Evolutionary conservation across 2,797 vertebrate genomes (phyloP).

Genomic region (Sebastolobus alascanus): DNA sequence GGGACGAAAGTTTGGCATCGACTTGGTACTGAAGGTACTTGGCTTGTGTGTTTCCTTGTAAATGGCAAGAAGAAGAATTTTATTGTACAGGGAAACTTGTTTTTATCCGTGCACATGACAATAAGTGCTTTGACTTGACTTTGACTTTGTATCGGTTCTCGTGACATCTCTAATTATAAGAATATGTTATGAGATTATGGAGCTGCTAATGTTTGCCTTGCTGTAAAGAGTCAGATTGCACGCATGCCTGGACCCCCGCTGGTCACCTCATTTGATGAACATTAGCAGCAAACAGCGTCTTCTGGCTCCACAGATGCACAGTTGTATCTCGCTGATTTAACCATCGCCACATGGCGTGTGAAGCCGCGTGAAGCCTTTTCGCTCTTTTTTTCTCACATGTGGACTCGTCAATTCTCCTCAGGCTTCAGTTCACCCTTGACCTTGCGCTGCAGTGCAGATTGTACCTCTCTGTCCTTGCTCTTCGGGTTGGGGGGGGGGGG

Average conservation of each 20-base stretch:
- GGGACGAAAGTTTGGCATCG: background rate
- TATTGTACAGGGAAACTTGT: background rate
- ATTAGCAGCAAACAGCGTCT: slow-evolving; percentile 20
- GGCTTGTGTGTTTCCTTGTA: background rate
- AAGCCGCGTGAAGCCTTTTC: background rate
- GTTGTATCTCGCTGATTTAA: slow-evolving; percentile 29
- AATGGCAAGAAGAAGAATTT: background rate
- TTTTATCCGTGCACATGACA: background rate
- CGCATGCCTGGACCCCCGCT: slow-evolving; percentile 1
- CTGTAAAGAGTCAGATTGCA: slow-evolving; percentile 2
- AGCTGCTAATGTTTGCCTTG: slow-evolving; percentile 28
- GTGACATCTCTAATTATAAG: slow-evolving; percentile 6
- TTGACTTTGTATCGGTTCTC: no score
- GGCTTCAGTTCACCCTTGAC: slow-evolving; percentile 41
- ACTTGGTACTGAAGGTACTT: background rate
- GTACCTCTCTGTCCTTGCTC: slow-evolving; percentile 13
- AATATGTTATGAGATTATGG: slow-evolving; percentile 21
- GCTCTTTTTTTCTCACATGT: slow-evolving; percentile 17
- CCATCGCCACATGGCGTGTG: slow-evolving; percentile 25
- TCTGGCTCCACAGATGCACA: slow-evolving; percentile 31
- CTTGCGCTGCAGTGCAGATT: slow-evolving; percentile 18
- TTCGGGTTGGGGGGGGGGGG: background rate
- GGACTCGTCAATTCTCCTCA: slow-evolving; percentile 18
- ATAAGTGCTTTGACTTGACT: background rate
- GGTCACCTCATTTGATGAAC: slow-evolving; percentile 35